Conservation (phyloP, 2,888 invertebrate genomes). For the Timema podura region DNA sequence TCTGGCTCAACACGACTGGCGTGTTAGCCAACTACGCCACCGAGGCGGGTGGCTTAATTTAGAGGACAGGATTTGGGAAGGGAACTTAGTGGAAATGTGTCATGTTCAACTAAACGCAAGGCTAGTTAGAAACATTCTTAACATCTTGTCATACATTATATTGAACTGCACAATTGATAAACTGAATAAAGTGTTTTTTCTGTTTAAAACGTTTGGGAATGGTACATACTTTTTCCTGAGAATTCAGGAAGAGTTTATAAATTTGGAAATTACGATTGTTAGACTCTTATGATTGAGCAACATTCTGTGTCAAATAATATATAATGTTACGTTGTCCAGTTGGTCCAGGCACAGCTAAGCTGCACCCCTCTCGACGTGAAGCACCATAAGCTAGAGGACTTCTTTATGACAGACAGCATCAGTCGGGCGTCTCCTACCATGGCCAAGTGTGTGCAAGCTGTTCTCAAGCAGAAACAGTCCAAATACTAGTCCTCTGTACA, state of each 20-base stretch:
- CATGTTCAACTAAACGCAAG: no score
- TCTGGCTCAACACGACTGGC: no score
- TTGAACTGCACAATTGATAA: no score
- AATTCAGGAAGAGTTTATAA: background rate
- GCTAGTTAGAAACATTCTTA: no score
- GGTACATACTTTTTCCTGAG: no score
- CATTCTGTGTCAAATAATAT: background rate
- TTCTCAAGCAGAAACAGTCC: slow-evolving; percentile 60
- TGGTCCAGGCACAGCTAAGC: slow-evolving; percentile 41
- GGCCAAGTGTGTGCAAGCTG: slow-evolving; percentile 96
- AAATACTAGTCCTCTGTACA: slow-evolving; percentile 36
- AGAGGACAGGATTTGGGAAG: no score
- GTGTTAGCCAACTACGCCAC: no score
- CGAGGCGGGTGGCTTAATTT: no score
- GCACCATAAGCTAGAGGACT: slow-evolving; percentile 75
- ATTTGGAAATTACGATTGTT: background rate
- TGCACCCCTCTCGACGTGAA: slow-evolving; percentile 61
- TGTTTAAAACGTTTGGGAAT: no score
- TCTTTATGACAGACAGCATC: slow-evolving; percentile 94
- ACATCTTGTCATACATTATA: no score
- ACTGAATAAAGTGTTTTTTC: no score
- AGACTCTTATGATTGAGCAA: background rate
- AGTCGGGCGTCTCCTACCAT: slow-evolving; percentile 96
- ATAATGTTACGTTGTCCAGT: slow-evolving; percentile 36
- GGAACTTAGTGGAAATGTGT: no score